Conservation (phyloP, 2,113 vertebrate species). For the Phycodurus eques region DNA sequence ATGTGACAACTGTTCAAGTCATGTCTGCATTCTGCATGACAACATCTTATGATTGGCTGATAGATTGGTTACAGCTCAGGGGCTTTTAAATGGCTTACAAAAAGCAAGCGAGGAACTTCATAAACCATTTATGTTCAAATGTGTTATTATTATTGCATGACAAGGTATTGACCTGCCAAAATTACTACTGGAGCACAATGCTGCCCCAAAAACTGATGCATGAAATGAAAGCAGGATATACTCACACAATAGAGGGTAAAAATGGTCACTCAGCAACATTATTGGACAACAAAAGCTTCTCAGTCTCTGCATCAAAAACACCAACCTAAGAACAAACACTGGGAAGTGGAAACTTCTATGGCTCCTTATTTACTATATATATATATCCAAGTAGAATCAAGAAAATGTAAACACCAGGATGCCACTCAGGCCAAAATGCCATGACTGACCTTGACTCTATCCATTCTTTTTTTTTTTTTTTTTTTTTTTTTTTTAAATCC, state of each 20-base stretch:
- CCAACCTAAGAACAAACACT: background rate
- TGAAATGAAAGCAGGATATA: background rate
- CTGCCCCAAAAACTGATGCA: background rate
- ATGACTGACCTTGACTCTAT: constrained; percentile 6
- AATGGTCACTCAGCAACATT: background rate
- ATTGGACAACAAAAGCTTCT: background rate
- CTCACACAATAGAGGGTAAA: background rate
- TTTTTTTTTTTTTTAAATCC: constrained; percentile 28
- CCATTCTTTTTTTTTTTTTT: constrained; percentile 30
- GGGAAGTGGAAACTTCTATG: background rate
- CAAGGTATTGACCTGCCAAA: background rate
- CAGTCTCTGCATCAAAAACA: background rate
- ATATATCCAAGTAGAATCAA: background rate
- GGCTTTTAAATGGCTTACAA: constrained; percentile 8
- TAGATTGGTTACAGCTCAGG: constrained; percentile 34
- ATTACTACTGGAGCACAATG: background rate
- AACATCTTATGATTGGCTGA: constrained; percentile 50
- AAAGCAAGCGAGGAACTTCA: background rate
- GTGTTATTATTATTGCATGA: background rate
- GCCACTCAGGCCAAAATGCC: constrained; percentile 13
- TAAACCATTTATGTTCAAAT: background rate
- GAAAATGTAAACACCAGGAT: constrained; percentile 6
- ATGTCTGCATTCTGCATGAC: constrained; percentile 42
- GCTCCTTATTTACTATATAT: background rate
- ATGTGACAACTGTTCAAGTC: constrained; percentile 18